Base-by-base conservation (phyloP, 2,113 vertebrate genomes). In the Hypocryptadius cinnamomeus region DNA sequence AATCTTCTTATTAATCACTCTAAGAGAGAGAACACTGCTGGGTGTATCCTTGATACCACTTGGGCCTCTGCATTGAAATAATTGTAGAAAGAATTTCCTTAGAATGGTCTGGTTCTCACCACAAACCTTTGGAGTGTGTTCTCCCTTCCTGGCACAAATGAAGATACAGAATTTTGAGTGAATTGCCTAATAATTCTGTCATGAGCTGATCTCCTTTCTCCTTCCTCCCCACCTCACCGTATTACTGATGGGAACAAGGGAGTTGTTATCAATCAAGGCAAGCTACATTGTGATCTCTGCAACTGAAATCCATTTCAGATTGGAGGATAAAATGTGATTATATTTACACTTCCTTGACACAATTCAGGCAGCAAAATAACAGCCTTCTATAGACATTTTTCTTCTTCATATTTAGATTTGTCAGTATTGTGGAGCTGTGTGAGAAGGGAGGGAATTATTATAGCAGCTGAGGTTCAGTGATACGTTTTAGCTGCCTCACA, bases 281-380 rank as follows among this genome's bases (percentile, higher is more conserved):
- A 92, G 96, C 89, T 96, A 71, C 97, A 94, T 86, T 95, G 93
- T 97, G 97, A 97, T 97, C 97, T 96, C 78, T 96, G 93, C 97
- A 94, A 96, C 70, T n/a, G 92, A 97, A 98, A 97, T 95, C 96
- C 97, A 96, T 97, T 97, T 96, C 97, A 97, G 97, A 97, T 97
- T 66, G 25, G 95, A 95, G 96, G 97, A 97, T 97, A 98, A 97
- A 97, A 97, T 94, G 97, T 97, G 97, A 97, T 98, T 98, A 96
- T 98, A 97, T 98, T 98, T 98, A 98, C 96, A 97, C 97, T 97
- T 98, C 91, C 94, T 95, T 97, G 97, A 97, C 97, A 97, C 96
- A 89, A 96, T 92, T 95, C 97, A 97, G 96, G 97, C 96, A 96
- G 97, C 92, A 94, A 98, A 98, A 97, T 97, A 98, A 97, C 97